Conservation (phyloP, 1,140 invertebrate species). For the Eulimnadia texana region DNA sequence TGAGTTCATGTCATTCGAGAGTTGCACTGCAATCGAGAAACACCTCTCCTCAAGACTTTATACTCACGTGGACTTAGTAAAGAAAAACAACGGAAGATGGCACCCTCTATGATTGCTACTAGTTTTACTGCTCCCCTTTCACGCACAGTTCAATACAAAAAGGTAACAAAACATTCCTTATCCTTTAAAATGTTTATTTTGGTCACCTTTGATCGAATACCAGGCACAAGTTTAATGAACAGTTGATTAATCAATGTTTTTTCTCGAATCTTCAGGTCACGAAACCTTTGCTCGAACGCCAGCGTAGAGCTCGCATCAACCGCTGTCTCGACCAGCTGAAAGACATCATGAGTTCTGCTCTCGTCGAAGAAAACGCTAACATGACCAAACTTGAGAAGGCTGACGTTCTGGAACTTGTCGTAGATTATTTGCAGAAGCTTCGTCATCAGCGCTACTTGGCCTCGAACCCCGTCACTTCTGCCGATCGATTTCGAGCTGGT, state of each 20-base stretch:
- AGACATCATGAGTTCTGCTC: slow-evolving; percentile 72
- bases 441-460: slow-evolving; percentile 51
- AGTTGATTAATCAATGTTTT: not conserved
- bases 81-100: slow-evolving; percentile 4
- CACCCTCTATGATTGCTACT: slow-evolving; percentile 12
- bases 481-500: slow-evolving; percentile 73
- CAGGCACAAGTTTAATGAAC: no score
- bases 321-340: slow-evolving; percentile 84
- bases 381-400: slow-evolving; percentile 90
- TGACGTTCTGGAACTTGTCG: slow-evolving; percentile 88
- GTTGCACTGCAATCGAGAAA: not conserved
- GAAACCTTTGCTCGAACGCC: slow-evolving; percentile 91
- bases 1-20: not conserved
- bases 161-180: slow-evolving; percentile 36
- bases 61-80: not conserved
- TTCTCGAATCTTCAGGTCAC: slow-evolving; percentile 42
- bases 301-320: slow-evolving; percentile 84
- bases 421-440: slow-evolving; percentile 76
- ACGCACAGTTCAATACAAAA: slow-evolving; percentile 77
- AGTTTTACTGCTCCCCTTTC: slow-evolving; percentile 50
- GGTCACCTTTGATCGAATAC: not conserved
- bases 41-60: not conserved
- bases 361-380: slow-evolving; percentile 70
- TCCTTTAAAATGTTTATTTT: not conserved
- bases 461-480: slow-evolving; percentile 47